Percentiles rank a stretch among this genome's conserved stretches.
phyloP scores from a whole-genome alignment of 2,113 vertebrate species.

The Heterocephalus glaber region DNA sequence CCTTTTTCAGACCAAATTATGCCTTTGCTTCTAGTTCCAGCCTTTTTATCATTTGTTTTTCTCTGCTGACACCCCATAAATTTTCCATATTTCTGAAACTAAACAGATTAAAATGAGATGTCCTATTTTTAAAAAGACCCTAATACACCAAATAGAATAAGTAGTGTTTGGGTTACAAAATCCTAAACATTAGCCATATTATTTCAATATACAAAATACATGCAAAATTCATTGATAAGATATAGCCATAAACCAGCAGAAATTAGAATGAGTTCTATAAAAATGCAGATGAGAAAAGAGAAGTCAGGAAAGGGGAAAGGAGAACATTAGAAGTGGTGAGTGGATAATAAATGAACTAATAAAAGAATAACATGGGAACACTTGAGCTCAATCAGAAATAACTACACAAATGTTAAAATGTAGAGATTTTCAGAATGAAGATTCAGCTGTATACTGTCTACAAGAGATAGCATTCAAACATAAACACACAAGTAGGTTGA shows the following conservation, averaged over 20 bases:
- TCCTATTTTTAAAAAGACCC: neutral
- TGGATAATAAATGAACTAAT: neutral
- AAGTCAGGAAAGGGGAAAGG: neutral
- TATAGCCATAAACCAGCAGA: neutral
- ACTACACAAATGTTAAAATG: neutral
- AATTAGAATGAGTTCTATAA: neutral
- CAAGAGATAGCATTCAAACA: neutral
- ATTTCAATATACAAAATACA: neutral
- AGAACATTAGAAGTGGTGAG: neutral
- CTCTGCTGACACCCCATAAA: conserved; percentile 28
- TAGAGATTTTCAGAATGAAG: neutral
- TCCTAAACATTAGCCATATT: neutral
- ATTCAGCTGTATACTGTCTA: neutral
- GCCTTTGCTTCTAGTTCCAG: conserved; percentile 46
- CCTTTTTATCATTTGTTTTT: conserved; percentile 60
- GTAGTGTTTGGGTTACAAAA: neutral
- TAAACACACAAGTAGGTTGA: neutral
- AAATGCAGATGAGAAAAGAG: neutral
- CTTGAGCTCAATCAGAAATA: neutral
- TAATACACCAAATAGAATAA: conserved; percentile 7
- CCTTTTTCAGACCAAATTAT: conserved; percentile 47
- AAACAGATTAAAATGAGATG: conserved; percentile 40
- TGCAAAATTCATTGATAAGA: neutral
- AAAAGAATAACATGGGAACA: conserved; percentile 14
- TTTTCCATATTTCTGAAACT: conserved; percentile 52